Base-by-base conservation (phyloP, 2,888 invertebrate genomes). In the Tachina fera region DNA sequence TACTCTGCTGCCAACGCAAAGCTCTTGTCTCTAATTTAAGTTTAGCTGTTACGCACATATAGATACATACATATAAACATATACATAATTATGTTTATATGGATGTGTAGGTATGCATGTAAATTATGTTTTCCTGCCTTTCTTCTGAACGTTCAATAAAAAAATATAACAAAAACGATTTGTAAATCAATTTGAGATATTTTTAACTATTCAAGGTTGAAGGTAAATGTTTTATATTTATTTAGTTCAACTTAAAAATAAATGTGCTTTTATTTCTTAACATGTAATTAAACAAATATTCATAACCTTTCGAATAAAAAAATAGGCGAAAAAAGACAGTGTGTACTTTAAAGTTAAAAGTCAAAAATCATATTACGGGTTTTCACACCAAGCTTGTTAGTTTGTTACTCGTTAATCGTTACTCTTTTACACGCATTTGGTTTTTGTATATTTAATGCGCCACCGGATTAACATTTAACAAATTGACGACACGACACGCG, bases 181-280 rank as follows among this genome's bases (percentile, higher is more conserved):
- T n/a, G 39, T 43, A 61, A 16, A 16, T 11, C n/a, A 41, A 61
- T 43, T 43, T 61, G 13, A 61, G 4, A 43, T 43, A 16, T 16
- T 61, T 16, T 61, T 41, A 61, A n/a, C 14, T 11, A 61, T 43
- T 43, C 61, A 61, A 61, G 61, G 61, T 61, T 43, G 10, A 13
- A 11, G 9, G 9, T 61, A 43, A 61, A 61, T 16, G 41, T 43
- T 43, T 10, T 43, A 4, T 10, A 16, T 61, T 61, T 41, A 41
- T 61, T 61, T 41, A 16, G 41, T 70, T 19, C 13, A 70, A 14
- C 19, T 14, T 14, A 43, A 19, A 31, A 68, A 68, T 9, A 53
- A 68, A 43, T 41, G 13, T 53, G 11, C n/a, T 13, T 56, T 56
- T 16, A 41, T 22, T 16, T 19, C 9, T 53, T 3, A 19, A 51